Base-by-base conservation (phyloP, 1,140 invertebrate genomes). In the Bombus ignitus region DNA sequence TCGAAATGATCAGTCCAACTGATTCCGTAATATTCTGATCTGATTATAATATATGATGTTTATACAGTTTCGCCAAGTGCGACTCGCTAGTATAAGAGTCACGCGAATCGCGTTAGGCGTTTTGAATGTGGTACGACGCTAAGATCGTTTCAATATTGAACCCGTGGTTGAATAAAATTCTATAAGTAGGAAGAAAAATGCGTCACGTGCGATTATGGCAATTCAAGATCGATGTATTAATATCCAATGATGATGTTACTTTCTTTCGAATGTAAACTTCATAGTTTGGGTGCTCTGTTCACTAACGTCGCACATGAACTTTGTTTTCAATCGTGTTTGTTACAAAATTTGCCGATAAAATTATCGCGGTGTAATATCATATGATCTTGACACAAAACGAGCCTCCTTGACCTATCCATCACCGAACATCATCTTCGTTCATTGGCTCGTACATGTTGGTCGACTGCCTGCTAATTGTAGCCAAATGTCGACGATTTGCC, bases 381-480 rank as follows among this genome's bases (percentile, higher is more conserved):
- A 70, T 12, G 35, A 80, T 80, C 65, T 70, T 39, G 57, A 77
- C 22, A 37, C 57, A 42, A 35, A 80, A 12, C 22, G 32, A 70
- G 35, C 44, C 42, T 32, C 44, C 62, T 80, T 80, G 78, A 80
- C 78, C 78, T 80, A 80, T 70, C 42, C 65, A 37, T 70, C 44
- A 18, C 47, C 5, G 12, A 47, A 37, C 12, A 80, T 80, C 42
- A 80, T 80, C 42, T 18, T 32, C 15, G 2, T 65, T 37, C 25
- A 25, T 35, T n/a, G 47, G 47, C 5, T 47, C 47, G 47, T 47
- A 47, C 65, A 18, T 66, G 9, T n/a, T 2, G 59, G 22, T 44
- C 9, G 8, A 59, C 12, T 13, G 10, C 9, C 18, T 42, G 28
- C 8, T 32, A 44, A 44, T 35, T 35, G 37, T 68, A 25, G 12